These are phyloP conservation scores for Parasteatoda tepidariorum DNA, from an alignment of 1,140 invertebrate species.

Conservation along the genomic window DNA sequence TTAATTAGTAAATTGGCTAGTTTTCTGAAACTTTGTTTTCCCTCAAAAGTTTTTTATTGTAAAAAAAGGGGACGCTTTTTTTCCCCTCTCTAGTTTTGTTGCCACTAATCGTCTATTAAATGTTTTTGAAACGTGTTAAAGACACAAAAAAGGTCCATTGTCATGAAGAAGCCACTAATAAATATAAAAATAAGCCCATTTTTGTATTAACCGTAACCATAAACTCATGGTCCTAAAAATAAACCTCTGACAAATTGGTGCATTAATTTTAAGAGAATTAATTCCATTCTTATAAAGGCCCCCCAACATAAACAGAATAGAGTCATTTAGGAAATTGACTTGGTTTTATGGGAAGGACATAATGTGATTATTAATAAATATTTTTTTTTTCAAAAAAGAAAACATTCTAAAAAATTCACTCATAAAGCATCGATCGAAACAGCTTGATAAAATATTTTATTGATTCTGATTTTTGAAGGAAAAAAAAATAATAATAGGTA, in stretches of 20 bases:
- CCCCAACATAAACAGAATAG: not conserved
- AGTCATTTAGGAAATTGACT: not conserved
- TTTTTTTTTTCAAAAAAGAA: not conserved
- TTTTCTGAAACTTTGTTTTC: not conserved
- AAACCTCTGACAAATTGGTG: not conserved
- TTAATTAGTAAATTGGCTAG: constrained; percentile 2
- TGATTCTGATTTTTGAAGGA: no score
- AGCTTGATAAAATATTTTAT: not conserved
- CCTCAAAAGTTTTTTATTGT: not conserved
- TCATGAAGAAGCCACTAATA: not conserved
- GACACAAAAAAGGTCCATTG: not conserved
- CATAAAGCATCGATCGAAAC: not conserved
- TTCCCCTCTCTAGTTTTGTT: not conserved
- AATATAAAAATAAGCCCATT: not conserved
- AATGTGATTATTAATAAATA: not conserved
- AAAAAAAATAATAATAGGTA: no score
- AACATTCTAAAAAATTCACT: not conserved
- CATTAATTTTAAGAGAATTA: not conserved
- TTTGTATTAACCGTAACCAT: not conserved
- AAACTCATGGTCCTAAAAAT: not conserved
- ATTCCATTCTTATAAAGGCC: not conserved
- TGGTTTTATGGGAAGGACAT: not conserved
- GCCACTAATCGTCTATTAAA: not conserved
- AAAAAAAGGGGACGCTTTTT: not conserved
- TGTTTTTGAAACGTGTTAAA: not conserved